Evolutionary conservation across 2,888 invertebrate species (phyloP).

Genomic region (Drosophila koepferae): DNA sequence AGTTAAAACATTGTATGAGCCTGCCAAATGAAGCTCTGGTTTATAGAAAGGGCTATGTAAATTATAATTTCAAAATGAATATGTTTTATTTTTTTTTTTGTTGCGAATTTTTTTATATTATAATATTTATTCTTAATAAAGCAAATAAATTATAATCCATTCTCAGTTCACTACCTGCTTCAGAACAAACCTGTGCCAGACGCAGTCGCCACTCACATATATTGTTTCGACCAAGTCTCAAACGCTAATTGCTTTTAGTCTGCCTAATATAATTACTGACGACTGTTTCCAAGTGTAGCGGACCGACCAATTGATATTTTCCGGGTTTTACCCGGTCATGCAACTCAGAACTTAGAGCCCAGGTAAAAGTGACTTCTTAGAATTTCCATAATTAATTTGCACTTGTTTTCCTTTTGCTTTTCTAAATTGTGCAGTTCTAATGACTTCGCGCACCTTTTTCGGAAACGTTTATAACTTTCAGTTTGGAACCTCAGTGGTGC

Average conservation of each 20-base stretch:
- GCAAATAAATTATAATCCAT: not conserved
- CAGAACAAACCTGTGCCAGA: conserved; percentile 26
- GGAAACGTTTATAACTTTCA: conserved; percentile 24
- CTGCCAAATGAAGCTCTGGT: conserved; percentile 65
- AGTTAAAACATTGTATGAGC: conserved; percentile 9
- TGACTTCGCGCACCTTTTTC: conserved; percentile 37
- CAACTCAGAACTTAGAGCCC: conserved; percentile 26
- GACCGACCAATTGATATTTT: conserved; percentile 57
- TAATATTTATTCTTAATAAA: not conserved
- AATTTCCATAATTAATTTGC: conserved; percentile 44
- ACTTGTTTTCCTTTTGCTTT: conserved; percentile 41
- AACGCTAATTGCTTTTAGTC: conserved; percentile 80
- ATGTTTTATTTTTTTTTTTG: too few species aligned
- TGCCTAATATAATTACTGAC: conserved; percentile 73
- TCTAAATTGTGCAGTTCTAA: conserved; percentile 30
- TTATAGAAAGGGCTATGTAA: not conserved
- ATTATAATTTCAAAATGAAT: not conserved
- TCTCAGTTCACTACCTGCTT: conserved; percentile 34
- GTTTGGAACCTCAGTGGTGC: conserved; percentile 3
- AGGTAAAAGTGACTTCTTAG: conserved; percentile 63
- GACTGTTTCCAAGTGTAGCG: conserved; percentile 34
- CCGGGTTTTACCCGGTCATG: conserved; percentile 54
- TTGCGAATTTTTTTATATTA: not conserved
- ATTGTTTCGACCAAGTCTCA: conserved; percentile 62
- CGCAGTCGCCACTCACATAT: conserved; percentile 38